Conservation (phyloP, 2,888 invertebrate species). For the Neoitamus cyanurus region DNA sequence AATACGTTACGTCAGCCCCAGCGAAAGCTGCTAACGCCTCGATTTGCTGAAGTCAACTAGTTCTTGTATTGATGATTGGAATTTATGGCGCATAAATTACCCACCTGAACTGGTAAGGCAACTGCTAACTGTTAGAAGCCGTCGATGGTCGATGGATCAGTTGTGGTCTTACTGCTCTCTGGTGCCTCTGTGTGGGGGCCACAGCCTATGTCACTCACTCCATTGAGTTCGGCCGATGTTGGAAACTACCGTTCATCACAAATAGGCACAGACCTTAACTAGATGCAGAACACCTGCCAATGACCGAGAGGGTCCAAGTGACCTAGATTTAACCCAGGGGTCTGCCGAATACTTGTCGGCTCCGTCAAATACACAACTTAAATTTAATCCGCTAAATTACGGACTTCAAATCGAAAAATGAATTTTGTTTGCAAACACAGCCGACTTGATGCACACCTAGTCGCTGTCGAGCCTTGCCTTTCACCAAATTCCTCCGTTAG, state of each 20-base stretch:
- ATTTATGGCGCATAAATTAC: slow-evolving; percentile 43
- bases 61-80: slow-evolving; percentile 30
- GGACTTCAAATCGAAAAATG: not conserved
- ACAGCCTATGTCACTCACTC: not conserved
- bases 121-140: slow-evolving; percentile 30
- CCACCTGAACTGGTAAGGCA: slow-evolving; percentile 20
- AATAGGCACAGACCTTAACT: not conserved
- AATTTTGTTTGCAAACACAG: not conserved
- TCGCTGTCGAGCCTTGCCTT: not conserved
- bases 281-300: not conserved
- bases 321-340: not conserved
- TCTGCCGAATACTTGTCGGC: not conserved
- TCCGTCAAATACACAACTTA: not conserved
- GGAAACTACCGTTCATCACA: not conserved
- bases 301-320: not conserved
- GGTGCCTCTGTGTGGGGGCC: not conserved
- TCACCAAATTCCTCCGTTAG: not conserved
- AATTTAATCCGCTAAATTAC: not conserved
- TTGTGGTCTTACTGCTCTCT: not conserved
- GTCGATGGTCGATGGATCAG: not conserved
- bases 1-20: slow-evolving; percentile 21
- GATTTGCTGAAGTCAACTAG: slow-evolving; percentile 35
- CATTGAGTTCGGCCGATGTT: not conserved
- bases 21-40: slow-evolving; percentile 34
- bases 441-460: not conserved